A percentile compares a stretch with the other conserved stretches of the same genome.
Conservation (phyloP, 1,140 invertebrate genomes). For the Phocides pigmalion region DNA sequence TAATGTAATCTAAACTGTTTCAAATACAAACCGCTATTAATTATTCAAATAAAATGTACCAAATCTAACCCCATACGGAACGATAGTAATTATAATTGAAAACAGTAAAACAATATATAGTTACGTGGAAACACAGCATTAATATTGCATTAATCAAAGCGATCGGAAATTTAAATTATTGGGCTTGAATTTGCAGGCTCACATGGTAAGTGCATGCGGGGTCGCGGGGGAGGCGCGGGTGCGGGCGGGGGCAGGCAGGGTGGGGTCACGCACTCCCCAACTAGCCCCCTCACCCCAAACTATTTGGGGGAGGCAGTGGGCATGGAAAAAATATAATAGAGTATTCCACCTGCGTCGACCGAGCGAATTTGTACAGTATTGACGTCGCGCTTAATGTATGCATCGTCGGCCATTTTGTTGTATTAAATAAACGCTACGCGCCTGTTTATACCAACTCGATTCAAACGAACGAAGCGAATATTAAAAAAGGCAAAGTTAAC, state of each 20-base stretch:
- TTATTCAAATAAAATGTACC: conserved; percentile 16
- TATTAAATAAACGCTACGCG: conserved; percentile 38
- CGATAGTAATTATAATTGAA: conserved; percentile 13
- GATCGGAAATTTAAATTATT: conserved; percentile 81
- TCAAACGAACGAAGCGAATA: conserved; percentile 28
- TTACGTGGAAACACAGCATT: conserved; percentile 60
- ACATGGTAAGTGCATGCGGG: conserved; percentile 61
- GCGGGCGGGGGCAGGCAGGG: conserved; percentile 41
- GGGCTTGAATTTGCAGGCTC: conserved; percentile 75
- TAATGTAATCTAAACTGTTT: no score
- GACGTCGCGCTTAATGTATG: conserved; percentile 60
- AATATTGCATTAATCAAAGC: conserved; percentile 75
- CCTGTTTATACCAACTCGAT: conserved; percentile 19
- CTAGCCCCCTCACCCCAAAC: conserved; percentile 61
- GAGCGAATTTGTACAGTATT: conserved; percentile 59
- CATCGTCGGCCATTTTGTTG: conserved; percentile 70
- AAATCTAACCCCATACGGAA: conserved; percentile 28
- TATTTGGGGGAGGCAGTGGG: conserved; percentile 72
- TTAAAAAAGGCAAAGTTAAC: conserved; percentile 43
- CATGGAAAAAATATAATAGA: conserved; percentile 76
- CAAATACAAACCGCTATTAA: conserved; percentile 11
- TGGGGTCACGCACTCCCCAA: conserved; percentile 65
- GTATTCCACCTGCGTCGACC: conserved; percentile 72
- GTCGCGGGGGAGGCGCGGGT: conserved; percentile 40
- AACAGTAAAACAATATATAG: background rate